phyloP scores from a whole-genome alignment of 2,113 vertebrate species.

The Callorhinus ursinus region DNA sequence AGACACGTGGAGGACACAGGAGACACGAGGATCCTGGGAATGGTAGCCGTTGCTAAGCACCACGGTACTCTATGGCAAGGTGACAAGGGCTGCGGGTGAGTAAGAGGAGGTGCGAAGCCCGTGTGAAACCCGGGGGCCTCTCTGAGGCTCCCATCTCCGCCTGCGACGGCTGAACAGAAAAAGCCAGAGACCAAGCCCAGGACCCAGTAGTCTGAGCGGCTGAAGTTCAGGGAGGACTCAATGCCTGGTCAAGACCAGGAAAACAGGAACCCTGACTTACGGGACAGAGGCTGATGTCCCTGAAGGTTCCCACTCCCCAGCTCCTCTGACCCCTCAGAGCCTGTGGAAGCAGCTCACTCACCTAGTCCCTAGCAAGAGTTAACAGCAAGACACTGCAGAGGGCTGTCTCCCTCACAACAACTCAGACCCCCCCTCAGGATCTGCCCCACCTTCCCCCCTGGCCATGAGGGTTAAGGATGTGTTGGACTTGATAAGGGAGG shows the following conservation, averaged over 20 bases:
- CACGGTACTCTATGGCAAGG: neutral
- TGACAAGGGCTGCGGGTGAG: neutral
- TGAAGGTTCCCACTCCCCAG: neutral
- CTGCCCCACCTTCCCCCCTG: too few species aligned
- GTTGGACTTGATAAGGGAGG: neutral
- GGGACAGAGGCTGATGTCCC: neutral
- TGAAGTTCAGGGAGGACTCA: neutral
- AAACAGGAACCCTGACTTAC: neutral
- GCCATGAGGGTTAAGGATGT: neutral
- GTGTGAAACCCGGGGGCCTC: neutral
- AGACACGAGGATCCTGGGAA: fast-evolving
- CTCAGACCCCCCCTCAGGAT: fast-evolving
- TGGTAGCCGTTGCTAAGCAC: neutral
- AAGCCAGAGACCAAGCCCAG: neutral
- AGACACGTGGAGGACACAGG: neutral
- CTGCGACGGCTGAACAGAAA: neutral
- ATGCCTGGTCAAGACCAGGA: neutral
- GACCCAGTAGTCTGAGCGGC: neutral
- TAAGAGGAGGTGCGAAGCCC: too few species aligned
- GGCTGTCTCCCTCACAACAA: neutral
- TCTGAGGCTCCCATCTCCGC: neutral
- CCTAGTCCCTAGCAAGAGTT: neutral
- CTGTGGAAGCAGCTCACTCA: neutral
- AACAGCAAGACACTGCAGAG: neutral
- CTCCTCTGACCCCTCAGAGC: neutral